A percentile compares a stretch with the other conserved stretches of the same genome.
Evolutionary conservation across 2,113 vertebrate genomes (phyloP).

Genomic region (Dipodomys spectabilis): DNA sequence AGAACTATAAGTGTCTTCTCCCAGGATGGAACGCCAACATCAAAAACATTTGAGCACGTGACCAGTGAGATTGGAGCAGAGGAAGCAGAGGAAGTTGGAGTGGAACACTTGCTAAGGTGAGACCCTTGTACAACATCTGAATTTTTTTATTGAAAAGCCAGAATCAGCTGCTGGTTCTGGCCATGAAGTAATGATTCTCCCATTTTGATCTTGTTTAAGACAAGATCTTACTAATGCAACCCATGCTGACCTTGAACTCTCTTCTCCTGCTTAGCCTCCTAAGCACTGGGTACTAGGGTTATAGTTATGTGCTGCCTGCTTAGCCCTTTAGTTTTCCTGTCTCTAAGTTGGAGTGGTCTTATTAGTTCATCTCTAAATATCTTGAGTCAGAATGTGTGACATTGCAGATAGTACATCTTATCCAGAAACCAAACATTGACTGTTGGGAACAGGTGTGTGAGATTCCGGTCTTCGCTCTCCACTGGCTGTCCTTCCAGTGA

Average conservation of each 20-base stretch:
- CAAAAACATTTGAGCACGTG: constrained; percentile 98
- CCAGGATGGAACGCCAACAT: constrained; percentile 97
- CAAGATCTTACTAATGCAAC: not conserved
- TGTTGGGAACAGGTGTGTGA: not conserved
- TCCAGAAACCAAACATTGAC: not conserved
- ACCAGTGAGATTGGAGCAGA: constrained; percentile 99
- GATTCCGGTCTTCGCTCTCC: not conserved
- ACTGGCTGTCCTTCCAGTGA: not conserved
- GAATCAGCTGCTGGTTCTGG: not conserved
- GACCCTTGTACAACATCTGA: not conserved
- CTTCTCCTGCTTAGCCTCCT: not conserved
- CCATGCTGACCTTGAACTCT: not conserved
- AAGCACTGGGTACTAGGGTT: not conserved
- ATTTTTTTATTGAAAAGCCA: too few species aligned
- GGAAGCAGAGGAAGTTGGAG: constrained; percentile 98
- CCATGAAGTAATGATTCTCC: not conserved
- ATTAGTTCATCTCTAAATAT: not conserved
- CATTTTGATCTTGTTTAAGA: not conserved
- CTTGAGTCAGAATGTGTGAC: not conserved
- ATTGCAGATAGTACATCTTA: not conserved
- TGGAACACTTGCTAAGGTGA: constrained; percentile 97
- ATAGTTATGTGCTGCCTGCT: not conserved
- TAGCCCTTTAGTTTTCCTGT: not conserved
- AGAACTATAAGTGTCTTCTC: constrained; percentile 30
- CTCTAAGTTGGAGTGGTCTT: not conserved